phyloP scores from a whole-genome alignment of 2,797 vertebrate genomes.

The Helicolenus hilgendorfi region DNA sequence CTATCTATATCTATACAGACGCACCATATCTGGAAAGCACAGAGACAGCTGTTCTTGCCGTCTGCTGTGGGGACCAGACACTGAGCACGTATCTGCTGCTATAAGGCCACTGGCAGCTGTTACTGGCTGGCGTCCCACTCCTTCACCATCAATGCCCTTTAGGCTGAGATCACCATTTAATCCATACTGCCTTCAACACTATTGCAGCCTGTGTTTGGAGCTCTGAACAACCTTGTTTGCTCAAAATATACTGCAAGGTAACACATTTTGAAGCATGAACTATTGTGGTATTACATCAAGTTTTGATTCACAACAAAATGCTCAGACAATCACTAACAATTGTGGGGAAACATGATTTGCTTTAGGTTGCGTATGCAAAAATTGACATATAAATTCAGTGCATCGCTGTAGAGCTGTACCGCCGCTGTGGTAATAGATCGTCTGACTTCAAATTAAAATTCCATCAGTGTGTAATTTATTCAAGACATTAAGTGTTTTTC shows the following conservation, averaged over 20 bases:
- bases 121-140: slow-evolving; percentile 59
- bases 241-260: not conserved
- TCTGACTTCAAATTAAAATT: slow-evolving; percentile 27
- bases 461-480: slow-evolving; percentile 32
- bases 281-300: not conserved
- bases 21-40: slow-evolving; percentile 23
- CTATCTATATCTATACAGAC: slow-evolving; percentile 31
- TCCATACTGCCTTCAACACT: slow-evolving; percentile 21
- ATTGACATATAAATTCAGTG: not conserved
- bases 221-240: not conserved
- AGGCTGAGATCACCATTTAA: slow-evolving; percentile 38
- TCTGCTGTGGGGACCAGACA: slow-evolving; percentile 66
- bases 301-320: slow-evolving; percentile 9
- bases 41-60: slow-evolving; percentile 57
- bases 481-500: slow-evolving; percentile 7
- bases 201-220: not conserved
- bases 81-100: slow-evolving; percentile 52
- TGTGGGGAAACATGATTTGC: slow-evolving; percentile 1
- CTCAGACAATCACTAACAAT: not conserved
- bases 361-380: slow-evolving; percentile 5
- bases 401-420: not conserved
- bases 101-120: slow-evolving; percentile 64
- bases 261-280: not conserved
- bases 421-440: slow-evolving; percentile 1
- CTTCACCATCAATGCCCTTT: slow-evolving; percentile 39